Evolutionary conservation across 2,888 invertebrate genomes (phyloP).

Genomic region (Melipona bicolor): DNA sequence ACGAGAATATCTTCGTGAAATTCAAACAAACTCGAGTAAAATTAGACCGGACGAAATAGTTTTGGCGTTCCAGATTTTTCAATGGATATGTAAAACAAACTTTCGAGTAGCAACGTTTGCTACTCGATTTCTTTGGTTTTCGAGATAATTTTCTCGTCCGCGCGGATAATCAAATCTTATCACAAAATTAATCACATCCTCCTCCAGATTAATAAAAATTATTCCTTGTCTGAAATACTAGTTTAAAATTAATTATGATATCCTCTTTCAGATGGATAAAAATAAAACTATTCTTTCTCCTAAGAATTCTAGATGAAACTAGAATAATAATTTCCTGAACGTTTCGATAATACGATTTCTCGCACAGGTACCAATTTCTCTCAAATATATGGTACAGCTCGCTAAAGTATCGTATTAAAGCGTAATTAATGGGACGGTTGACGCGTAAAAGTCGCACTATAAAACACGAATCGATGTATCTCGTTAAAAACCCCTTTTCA

Average conservation of each 20-base stretch:
- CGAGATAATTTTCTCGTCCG: background rate
- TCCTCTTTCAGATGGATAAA: background rate
- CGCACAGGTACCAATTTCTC: background rate
- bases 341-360: background rate
- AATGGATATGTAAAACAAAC: too few species aligned
- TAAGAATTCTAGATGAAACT: too few species aligned
- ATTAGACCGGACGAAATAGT: background rate
- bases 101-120: too few species aligned
- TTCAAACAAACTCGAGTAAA: background rate
- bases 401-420: background rate
- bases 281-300: background rate
- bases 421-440: background rate
- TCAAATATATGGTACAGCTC: background rate
- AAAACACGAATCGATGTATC: conserved; percentile 1
- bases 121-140: background rate
- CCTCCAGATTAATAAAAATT: background rate
- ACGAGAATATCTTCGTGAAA: background rate
- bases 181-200: background rate
- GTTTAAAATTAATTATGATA: background rate
- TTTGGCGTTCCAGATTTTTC: background rate
- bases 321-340: background rate
- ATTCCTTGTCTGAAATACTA: background rate
- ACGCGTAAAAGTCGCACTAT: background rate
- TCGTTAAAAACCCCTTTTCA: background rate
- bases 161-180: background rate